These are phyloP conservation scores for Heterocephalus glaber DNA, from an alignment of 2,113 vertebrate genomes.

Conservation along the genomic window DNA sequence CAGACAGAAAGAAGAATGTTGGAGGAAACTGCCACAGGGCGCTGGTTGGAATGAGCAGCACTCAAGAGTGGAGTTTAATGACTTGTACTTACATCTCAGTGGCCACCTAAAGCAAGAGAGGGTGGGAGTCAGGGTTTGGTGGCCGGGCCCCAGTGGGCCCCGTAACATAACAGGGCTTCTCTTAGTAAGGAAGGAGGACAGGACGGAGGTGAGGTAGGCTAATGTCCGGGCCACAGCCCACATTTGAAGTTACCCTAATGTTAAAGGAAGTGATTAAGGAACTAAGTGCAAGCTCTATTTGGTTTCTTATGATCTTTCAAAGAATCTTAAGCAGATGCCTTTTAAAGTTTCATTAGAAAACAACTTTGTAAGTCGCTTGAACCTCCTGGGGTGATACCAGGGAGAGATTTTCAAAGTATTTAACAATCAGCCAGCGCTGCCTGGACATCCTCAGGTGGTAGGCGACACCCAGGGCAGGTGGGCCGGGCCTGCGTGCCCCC, in stretches of 20 bases:
- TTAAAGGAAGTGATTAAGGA: constrained; percentile 12
- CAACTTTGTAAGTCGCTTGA: neutral
- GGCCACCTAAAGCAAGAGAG: neutral
- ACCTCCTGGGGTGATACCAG: neutral
- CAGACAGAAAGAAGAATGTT: neutral
- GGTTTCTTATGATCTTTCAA: neutral
- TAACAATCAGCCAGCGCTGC: fast-evolving
- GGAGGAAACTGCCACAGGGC: neutral
- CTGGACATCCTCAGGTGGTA: neutral
- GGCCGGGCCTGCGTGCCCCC: neutral
- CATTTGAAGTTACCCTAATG: neutral
- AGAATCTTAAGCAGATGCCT: neutral
- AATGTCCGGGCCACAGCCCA: neutral
- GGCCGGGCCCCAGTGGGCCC: neutral
- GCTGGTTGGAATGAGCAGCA: neutral
- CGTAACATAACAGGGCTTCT: neutral
- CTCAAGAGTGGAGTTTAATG: neutral
- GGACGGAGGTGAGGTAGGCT: neutral
- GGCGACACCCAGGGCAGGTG: neutral
- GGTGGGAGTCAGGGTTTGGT: neutral
- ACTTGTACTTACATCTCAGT: neutral
- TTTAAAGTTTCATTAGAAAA: constrained; percentile 16
- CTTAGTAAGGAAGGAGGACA: neutral
- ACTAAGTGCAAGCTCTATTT: neutral
- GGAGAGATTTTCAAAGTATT: neutral